These are phyloP conservation scores for Himalopsyche anomala DNA, from an alignment of 2,888 invertebrate genomes.

Conservation along the genomic window DNA sequence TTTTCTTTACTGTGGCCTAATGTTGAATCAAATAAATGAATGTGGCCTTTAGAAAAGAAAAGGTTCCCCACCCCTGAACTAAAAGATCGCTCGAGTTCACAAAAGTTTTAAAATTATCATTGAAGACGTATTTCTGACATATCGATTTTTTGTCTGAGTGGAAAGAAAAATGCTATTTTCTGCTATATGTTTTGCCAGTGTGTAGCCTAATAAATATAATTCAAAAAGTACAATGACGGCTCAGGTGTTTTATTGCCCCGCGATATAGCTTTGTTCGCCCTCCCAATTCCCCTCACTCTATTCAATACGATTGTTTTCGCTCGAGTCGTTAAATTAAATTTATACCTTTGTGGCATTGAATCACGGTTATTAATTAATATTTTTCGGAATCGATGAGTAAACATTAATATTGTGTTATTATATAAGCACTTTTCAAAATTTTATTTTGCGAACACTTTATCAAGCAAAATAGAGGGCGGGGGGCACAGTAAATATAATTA, in stretches of 20 bases:
- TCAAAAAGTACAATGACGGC: conserved; percentile 26
- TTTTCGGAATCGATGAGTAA: neutral
- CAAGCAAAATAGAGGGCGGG: neutral
- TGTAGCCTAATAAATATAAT: conserved; percentile 14
- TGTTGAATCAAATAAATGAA: too few relatives aligned
- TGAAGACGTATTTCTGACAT: too few relatives aligned
- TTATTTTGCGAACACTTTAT: neutral
- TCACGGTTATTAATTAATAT: conserved; percentile 20
- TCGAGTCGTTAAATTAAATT: conserved; percentile 34
- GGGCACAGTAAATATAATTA: too few relatives aligned
- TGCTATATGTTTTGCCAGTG: neutral
- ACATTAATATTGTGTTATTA: conserved; percentile 19
- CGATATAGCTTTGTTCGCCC: conserved; percentile 34
- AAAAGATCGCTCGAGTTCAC: too few relatives aligned
- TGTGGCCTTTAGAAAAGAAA: too few relatives aligned
- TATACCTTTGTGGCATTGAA: conserved; percentile 21
- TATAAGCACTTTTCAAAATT: neutral
- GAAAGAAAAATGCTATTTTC: too few relatives aligned
- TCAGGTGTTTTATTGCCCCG: conserved; percentile 30
- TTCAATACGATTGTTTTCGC: conserved; percentile 34
- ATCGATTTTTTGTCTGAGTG: too few relatives aligned
- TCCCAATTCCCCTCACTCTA: neutral
- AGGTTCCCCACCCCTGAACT: too few relatives aligned
- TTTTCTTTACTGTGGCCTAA: too few relatives aligned
- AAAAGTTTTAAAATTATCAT: too few relatives aligned